Evolutionary conservation across 2,797 vertebrate genomes (phyloP).

Genomic region (Cetoscarus ocellatus): DNA sequence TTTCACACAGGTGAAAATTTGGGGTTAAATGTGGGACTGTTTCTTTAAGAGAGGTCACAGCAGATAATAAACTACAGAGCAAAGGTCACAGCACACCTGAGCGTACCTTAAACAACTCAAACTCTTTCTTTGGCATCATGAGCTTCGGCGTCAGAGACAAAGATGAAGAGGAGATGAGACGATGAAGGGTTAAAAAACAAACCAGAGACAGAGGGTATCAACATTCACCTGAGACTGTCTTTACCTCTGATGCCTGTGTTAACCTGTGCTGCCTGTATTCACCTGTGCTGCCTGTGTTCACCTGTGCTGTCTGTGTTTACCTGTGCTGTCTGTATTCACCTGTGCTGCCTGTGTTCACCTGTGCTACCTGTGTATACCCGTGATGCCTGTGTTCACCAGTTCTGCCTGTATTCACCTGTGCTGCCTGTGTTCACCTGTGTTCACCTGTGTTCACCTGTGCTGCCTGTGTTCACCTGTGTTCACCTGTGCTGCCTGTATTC

Average conservation of each 20-base stretch:
- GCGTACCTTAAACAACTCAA: conserved; percentile 99
- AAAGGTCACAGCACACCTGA: conserved; percentile 16
- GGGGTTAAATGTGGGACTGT: conserved; percentile 36
- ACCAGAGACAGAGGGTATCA: neutral
- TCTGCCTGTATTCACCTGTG: too few species aligned
- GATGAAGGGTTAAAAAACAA: neutral
- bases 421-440: too few species aligned
- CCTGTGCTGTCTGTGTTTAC: too few species aligned
- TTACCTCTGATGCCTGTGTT: too few species aligned
- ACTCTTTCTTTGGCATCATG: conserved; percentile 99
- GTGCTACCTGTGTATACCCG: neutral
- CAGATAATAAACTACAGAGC: conserved; percentile 17
- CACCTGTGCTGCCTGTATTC: too few species aligned
- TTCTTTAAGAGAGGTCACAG: conserved; percentile 40
- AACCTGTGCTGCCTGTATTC: conserved; percentile 83
- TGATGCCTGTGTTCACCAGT: too few species aligned
- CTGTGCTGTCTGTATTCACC: too few species aligned
- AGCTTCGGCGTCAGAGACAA: conserved; percentile 85
- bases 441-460: neutral
- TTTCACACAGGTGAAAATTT: neutral
- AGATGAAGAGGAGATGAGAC: conserved; percentile 1
- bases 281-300: neutral
- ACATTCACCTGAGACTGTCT: neutral
- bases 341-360: neutral
- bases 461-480: too few species aligned